Evolutionary conservation across 2,113 vertebrate species (phyloP), one percentile per base, ranked within the genome.

Genomic region (Nansenia antarctica): DNA sequence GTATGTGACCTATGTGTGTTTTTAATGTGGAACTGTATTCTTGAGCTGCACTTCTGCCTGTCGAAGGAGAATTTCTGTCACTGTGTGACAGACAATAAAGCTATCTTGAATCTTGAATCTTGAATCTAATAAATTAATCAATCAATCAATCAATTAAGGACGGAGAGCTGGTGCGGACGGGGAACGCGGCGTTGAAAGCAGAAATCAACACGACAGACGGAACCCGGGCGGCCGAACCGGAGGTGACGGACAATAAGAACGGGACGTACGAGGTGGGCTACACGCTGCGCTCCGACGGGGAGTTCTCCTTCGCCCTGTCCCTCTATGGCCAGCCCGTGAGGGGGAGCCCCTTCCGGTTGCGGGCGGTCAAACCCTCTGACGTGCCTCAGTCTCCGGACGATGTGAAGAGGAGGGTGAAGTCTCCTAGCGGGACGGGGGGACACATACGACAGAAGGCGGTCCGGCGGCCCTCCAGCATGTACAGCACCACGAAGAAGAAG

Each of bases 361-460:
- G 95, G 0, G 96, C 92, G 0, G 78, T 98, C 55, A 94, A 95
- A 37, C 93, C 94, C 0, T 94, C 90, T 0, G 96, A 98, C 0
- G 83, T 96, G 54, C 94, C 95, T 0, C 94, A 93, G 0, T 97
- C 96, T 0, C 95, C 97, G 0, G 97, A 99, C 0, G 96, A 98
- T 0, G 95, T 96, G 74, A 98, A 98, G 87, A 91, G 96, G 70
- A 91, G 96, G 0, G 95, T 98, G 61, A 98, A 98, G 88, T 98
- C 96, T 0, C 97, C 97, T 0, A 93, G 96, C 0, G 91, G 95
- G 5, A 94, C 94, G 0, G 90, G 86, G 3, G 92, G 92, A 0
- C 97, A 99, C 60, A 92, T 98, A 54, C 89, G 97, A 11, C 97
- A 98, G 90, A 98, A 98, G 72, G 97, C 97, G 0, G 94, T 98